Base-by-base conservation (phyloP, 53 echinoderm and acorn worm species). In the Astropecten irregularis region DNA sequence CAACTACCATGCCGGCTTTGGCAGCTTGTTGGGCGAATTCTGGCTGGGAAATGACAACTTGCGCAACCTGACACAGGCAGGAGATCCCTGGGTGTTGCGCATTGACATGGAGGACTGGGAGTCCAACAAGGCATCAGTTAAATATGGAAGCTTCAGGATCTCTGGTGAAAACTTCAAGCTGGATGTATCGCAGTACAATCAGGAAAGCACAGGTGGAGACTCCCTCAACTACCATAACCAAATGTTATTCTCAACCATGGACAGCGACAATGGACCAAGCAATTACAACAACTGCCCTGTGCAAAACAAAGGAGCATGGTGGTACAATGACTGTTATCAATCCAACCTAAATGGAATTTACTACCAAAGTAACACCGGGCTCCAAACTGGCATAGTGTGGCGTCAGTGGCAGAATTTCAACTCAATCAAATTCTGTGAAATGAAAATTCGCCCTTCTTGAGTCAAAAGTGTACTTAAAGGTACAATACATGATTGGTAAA, bases 211-310 rank as follows among this genome's bases (percentile, higher is more conserved):
- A 14, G 54, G 33, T 16, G 55, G 73, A 22, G 37, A 74, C 56
- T 74, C 74, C 4, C 57, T 74, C 55, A 40, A 10, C 1, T 26
- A 38, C 23, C 38, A 74, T 40, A 74, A 74, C 19, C 39, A 34
- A 0, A 20, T 14, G 57, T 0, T 20, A 18, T 74, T 74, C 39
- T 56, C 74, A 26, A 74, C 74, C 9, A 74, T 23, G 14, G 74
- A 74, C 25, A 55, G 50, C 8, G 74, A 74, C 74, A 74, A 74
- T 57, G 74, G 56, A 14, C 20, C 22, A 10, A n/a, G 42, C 6
- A 1, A 4, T 0, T 37, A 2, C n/a, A n/a, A n/a, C 0, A 56
- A 39, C 0, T 39, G 38, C 10, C 56, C 74, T 15, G 1, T 8
- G 0, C 26, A 7, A 0, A 38, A 28, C 22, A n/a, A n/a, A n/a